Base-by-base conservation (phyloP, 2,113 vertebrate species). In the Ctenomys sociabilis region DNA sequence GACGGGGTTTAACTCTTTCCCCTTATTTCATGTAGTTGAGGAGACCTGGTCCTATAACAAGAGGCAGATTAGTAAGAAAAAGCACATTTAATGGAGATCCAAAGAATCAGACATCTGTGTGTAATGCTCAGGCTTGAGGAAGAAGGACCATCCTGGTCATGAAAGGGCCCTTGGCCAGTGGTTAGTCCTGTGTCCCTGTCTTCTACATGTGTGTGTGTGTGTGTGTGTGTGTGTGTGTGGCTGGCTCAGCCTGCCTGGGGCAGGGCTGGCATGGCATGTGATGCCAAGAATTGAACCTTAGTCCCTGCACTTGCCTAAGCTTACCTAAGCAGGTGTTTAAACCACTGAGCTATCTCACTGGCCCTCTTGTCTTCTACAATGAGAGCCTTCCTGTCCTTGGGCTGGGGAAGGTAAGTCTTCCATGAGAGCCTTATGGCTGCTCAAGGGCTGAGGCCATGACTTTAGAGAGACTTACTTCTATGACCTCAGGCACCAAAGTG, bases 11-110 rank as follows among this genome's bases (percentile, higher is more conserved):
- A 21, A 30, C 37, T 32, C 8, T n/a, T n/a, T 30, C 28, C n/a
- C n/a, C 19, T 35, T 32, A 28, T 24, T 37, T 43, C 0, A 0
- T 5, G 28, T 13, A 21, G 26, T 22, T 3, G 22, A 59, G 37
- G 80, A 61, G 22, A 28, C 6, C 43, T 81, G 21, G 2, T 24
- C 14, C 45, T 49, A 16, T 13, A 19, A 12, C 28, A 49, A 63
- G 14, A 61, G 7, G 45, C 90, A 49, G 40, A 63, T 37, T 61
- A 28, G 28, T 14, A 70, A 73, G 37, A n/a, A 59, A 84, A 54
- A 84, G 37, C 52, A 45, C 9, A 32, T 70, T 68, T 73, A 54
- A 14, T 70, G 16, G 63, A 24, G 75, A 8, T 21, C 61, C 70
- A 57, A 40, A 49, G 40, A 78, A 49, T 35, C 13, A 77, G 49